Evolutionary conservation across 2,888 invertebrate genomes (phyloP), one percentile per base, ranked within the genome.

Genomic region (Drosophila maculinotata): DNA sequence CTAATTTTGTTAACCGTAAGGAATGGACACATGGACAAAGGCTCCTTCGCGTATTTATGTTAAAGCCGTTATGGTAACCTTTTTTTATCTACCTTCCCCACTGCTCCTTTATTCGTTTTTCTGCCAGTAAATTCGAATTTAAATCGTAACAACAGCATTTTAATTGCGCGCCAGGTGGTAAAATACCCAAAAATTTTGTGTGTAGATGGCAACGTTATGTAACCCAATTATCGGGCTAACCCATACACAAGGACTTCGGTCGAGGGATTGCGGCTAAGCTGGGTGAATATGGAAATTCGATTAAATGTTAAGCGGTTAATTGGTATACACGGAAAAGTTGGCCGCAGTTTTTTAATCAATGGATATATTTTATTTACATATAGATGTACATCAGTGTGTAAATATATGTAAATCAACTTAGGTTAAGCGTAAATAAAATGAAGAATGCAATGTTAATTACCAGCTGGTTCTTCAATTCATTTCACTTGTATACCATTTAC

Each of bases 201-300:
- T n/a, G 12, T 17, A 10, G 25, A n/a, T 33, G 10, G 10, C 20
- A 33, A n/a, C 17, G 26, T 12, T n/a, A 12, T 9, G 2, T 17
- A 20, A 10, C 9, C 12, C 20, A 58, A 41, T 42, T 42, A 59
- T 35, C 10, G 7, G 7, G n/a, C 8, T 58, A 10, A 36, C 9
- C 57, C 36, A 28, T 9, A 38, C 28, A 1, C 20, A 20, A 35
- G 14, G 17, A 23, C 7, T 57, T 20, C n/a, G 20, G 14, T 14
- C 35, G 20, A 35, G 23, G 15, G 36, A 58, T 41, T 33, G 1
- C 0, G 10, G 4, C 7, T 38, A 3, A 12, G 6, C 12, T 38
- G 7, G 3, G 15, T 15, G 33, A 6, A 20, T 14, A 17, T 33
- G 7, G 9, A 41, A 41, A 33, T 26, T 6, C 0, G 10, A 20